phyloP scores from a whole-genome alignment of 2,888 invertebrate genomes.

The Polia nebulosa region DNA sequence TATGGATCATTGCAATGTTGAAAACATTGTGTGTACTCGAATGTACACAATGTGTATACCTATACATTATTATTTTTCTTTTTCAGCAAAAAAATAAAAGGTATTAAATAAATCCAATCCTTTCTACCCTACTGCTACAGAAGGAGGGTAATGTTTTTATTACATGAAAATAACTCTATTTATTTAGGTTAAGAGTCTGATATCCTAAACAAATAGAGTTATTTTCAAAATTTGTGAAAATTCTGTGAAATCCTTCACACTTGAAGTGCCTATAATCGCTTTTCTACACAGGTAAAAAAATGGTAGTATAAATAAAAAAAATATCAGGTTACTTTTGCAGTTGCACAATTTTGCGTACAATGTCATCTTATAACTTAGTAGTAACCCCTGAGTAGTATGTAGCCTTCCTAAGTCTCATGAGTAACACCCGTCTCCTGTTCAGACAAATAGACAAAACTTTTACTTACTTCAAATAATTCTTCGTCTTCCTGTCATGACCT shows the following conservation, averaged over 20 bases:
- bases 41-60: background rate
- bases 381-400: too few species aligned
- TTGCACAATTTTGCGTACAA: background rate
- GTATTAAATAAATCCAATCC: background rate
- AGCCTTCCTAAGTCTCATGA: background rate
- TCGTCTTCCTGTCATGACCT: constrained; percentile 41
- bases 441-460: background rate
- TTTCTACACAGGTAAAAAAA: background rate
- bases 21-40: background rate
- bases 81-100: background rate
- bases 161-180: background rate
- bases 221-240: background rate
- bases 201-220: too few species aligned
- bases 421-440: background rate
- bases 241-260: background rate
- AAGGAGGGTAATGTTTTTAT: too few species aligned
- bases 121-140: too few species aligned
- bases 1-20: background rate
- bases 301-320: background rate
- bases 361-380: background rate
- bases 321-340: background rate
- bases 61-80: background rate
- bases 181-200: background rate
- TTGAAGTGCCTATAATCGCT: background rate
- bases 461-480: constrained; percentile 8